Evolutionary conservation across 2,888 invertebrate genomes (phyloP).

Genomic region (Sinopyrophorus schimmeli): DNA sequence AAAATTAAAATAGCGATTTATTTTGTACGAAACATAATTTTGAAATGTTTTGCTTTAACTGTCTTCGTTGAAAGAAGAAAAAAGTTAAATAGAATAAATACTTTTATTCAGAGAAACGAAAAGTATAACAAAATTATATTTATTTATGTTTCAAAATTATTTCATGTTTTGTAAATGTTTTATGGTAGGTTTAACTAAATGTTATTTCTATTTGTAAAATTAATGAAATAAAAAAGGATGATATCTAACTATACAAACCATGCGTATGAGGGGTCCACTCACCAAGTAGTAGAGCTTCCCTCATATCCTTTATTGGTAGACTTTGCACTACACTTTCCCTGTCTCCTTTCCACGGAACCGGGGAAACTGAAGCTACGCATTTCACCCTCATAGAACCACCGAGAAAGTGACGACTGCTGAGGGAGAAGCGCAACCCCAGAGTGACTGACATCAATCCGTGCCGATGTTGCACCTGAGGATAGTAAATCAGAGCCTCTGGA

Average conservation of each 20-base stretch:
- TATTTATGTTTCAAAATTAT: too few species aligned
- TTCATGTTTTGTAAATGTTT: too few species aligned
- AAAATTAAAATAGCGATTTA: too few species aligned
- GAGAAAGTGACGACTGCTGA: conserved; percentile 61
- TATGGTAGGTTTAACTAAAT: too few species aligned
- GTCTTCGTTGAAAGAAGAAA: too few species aligned
- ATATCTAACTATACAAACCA: conserved; percentile 24
- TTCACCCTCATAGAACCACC: conserved; percentile 65
- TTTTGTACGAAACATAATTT: too few species aligned
- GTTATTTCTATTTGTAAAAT: too few species aligned
- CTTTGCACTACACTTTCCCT: conserved; percentile 63
- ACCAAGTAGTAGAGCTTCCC: conserved; percentile 66
- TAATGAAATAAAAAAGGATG: too few species aligned
- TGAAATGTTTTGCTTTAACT: too few species aligned
- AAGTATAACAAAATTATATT: too few species aligned
- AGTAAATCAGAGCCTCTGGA: conserved; percentile 58
- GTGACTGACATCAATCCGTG: conserved; percentile 64
- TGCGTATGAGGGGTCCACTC: conserved; percentile 46
- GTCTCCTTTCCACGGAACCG: conserved; percentile 64
- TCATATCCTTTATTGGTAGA: conserved; percentile 61
- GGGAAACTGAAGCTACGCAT: conserved; percentile 64
- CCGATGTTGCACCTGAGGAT: conserved; percentile 59
- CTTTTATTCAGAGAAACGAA: too few species aligned
- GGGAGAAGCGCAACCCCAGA: conserved; percentile 61
- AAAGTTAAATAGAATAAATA: too few species aligned